These are phyloP conservation scores for Drosophila emarginata DNA, from an alignment of 2,888 invertebrate genomes.

Conservation along the genomic window DNA sequence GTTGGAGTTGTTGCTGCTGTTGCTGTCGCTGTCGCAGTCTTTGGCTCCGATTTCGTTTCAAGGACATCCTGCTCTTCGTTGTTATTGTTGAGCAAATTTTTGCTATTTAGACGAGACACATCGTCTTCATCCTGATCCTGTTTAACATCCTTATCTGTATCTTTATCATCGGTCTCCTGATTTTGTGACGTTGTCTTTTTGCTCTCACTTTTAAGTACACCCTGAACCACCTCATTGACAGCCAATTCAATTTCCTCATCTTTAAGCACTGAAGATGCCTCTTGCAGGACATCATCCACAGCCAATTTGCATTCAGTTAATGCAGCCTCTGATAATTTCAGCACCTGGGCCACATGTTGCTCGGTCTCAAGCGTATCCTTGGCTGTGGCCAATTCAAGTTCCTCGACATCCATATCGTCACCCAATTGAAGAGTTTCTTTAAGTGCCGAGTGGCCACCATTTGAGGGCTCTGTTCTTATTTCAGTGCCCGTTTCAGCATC, in stretches of 20 bases:
- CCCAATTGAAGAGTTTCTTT: conserved; percentile 83
- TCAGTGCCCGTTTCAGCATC: conserved; percentile 18
- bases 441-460: conserved; percentile 72
- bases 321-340: conserved; percentile 83
- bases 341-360: conserved; percentile 84
- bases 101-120: conserved; percentile 77
- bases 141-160: not conserved
- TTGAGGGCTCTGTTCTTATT: conserved; percentile 28
- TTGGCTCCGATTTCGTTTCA: not conserved
- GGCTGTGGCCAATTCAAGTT: conserved; percentile 69
- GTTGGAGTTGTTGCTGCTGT: not conserved
- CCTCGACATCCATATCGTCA: conserved; percentile 75
- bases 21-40: not conserved
- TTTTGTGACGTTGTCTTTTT: conserved; percentile 60
- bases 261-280: conserved; percentile 83
- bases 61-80: conserved; percentile 35
- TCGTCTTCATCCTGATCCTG: conserved; percentile 53
- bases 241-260: conserved; percentile 84
- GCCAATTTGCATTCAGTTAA: conserved; percentile 82
- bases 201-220: conserved; percentile 82
- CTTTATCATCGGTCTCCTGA: not conserved
- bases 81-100: conserved; percentile 79
- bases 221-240: conserved; percentile 84
- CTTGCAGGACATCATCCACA: conserved; percentile 74
- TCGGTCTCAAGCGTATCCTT: conserved; percentile 82